These are phyloP conservation scores for Ypsolopha scabrella DNA, from an alignment of 2,888 invertebrate species.

Conservation along the genomic window DNA sequence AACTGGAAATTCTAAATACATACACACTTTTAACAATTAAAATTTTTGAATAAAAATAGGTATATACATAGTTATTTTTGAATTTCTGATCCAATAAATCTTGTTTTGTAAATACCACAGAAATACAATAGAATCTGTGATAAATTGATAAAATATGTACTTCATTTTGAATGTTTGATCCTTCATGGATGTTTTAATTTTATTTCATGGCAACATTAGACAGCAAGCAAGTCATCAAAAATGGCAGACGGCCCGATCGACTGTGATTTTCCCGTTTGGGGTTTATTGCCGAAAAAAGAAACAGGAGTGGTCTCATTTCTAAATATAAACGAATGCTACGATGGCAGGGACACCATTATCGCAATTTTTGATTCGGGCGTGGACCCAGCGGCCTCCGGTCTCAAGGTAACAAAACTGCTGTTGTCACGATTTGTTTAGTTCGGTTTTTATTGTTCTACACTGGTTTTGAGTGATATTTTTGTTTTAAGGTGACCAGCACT, in stretches of 20 bases:
- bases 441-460: constrained; percentile 7
- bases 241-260: constrained; percentile 70
- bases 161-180: no score
- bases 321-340: constrained; percentile 88
- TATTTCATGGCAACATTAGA: constrained; percentile 23
- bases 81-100: no score
- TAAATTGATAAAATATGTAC: no score
- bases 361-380: constrained; percentile 98
- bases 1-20: no score
- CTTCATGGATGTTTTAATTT: constrained; percentile 9
- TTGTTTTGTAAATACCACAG: no score
- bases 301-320: constrained; percentile 91
- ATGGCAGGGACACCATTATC: constrained; percentile 92
- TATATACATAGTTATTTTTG: no score
- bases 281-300: constrained; percentile 93
- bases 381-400: constrained; percentile 94
- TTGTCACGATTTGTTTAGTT: constrained; percentile 56
- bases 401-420: constrained; percentile 79
- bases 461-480: constrained; percentile 18
- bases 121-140: no score
- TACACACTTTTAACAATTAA: no score
- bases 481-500: constrained; percentile 82
- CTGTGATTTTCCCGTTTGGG: constrained; percentile 84
- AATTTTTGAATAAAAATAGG: no score
- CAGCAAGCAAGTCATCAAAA: constrained; percentile 58